These are phyloP conservation scores for Holocentrus rufus DNA, from an alignment of 2,797 vertebrate species.

Conservation along the genomic window DNA sequence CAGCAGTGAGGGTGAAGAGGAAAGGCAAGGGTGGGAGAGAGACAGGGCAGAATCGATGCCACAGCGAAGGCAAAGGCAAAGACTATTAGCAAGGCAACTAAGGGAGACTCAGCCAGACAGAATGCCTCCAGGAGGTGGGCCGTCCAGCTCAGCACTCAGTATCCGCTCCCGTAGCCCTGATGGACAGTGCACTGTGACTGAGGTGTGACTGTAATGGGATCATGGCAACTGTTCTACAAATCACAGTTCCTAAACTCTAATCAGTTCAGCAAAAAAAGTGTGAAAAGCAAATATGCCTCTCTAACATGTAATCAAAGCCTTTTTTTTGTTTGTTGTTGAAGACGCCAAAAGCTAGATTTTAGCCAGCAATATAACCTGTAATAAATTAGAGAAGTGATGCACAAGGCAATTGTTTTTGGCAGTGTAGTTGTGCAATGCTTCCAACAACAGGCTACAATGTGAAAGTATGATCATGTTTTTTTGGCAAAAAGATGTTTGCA, in stretches of 20 bases:
- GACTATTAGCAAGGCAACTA: conserved; percentile 81
- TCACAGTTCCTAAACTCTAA: conserved; percentile 19
- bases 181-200: conserved; percentile 95
- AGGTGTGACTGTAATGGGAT: conserved; percentile 83
- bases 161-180: conserved; percentile 92
- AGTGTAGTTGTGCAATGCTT: conserved; percentile 8
- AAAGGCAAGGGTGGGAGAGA: conserved; percentile 31
- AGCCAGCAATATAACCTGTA: conserved; percentile 29
- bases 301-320: conserved; percentile 20
- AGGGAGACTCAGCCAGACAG: conserved; percentile 82
- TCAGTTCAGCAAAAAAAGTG: conserved; percentile 53
- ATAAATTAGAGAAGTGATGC: background rate
- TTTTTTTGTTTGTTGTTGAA: background rate
- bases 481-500: background rate
- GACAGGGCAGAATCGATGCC: conserved; percentile 45
- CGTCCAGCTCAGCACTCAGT: conserved; percentile 68
- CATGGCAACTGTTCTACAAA: background rate
- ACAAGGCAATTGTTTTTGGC: background rate
- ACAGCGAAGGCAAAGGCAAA: conserved; percentile 61
- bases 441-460: conserved; percentile 1
- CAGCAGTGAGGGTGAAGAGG: conserved; percentile 86
- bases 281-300: conserved; percentile 35
- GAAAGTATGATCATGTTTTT: background rate
- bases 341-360: conserved; percentile 12
- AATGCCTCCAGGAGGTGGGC: conserved; percentile 80